Conservation (phyloP, 2,113 vertebrate species). For the Pandion haliaetus region DNA sequence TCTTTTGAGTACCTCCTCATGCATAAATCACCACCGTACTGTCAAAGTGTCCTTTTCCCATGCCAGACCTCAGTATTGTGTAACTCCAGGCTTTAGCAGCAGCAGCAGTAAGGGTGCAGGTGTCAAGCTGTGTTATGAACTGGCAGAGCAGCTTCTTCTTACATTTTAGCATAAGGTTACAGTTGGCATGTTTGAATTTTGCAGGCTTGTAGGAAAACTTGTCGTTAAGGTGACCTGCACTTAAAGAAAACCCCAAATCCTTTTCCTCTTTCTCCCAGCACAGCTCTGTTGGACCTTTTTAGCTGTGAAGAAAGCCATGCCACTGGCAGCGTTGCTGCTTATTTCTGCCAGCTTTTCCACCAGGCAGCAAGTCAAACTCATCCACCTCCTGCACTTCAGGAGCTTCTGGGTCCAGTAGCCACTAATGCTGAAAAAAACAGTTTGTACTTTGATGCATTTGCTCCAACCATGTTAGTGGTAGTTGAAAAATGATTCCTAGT, state of each 20-base stretch:
- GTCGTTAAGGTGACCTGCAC: not conserved
- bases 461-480: not conserved
- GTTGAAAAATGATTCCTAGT: not conserved
- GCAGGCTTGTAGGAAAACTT: not conserved
- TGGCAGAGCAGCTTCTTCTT: not conserved
- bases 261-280: not conserved
- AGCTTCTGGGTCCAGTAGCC: not conserved
- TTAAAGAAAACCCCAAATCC: not conserved
- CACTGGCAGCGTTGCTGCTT: rapidly evolving
- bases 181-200: not conserved
- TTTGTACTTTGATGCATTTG: not conserved
- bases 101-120: rapidly evolving
- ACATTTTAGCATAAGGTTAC: not conserved
- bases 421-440: not conserved
- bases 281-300: not conserved
- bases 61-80: not conserved
- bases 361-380: not conserved
- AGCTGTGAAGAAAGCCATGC: not conserved
- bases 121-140: not conserved
- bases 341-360: not conserved
- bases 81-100: not conserved
- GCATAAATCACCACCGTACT: not conserved
- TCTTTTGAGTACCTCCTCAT: not conserved
- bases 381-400: not conserved
- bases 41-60: not conserved